Base-by-base conservation (phyloP, 2,888 invertebrate genomes). In the Euphydryas editha region DNA sequence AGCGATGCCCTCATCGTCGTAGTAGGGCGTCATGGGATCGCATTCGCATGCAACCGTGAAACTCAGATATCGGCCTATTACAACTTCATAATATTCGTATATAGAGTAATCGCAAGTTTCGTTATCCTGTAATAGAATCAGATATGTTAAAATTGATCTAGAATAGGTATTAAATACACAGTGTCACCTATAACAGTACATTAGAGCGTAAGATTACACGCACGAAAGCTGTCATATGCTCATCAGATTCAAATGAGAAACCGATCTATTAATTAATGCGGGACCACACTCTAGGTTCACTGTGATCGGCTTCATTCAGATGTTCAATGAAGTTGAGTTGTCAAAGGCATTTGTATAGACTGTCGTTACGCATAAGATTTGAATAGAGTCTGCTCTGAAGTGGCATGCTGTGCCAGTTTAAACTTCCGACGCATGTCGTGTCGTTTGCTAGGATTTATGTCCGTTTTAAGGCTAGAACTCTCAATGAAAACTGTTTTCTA, bases 371-470 rank as follows among this genome's bases (percentile, higher is more conserved):
- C 88, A 86, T 82, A 75, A 74, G 69, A 76, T 74, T 73, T 91
- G 88, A 90, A 91, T 91, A 85, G 88, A 82, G 90, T 88, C 89
- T 91, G 90, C 86, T 85, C 85, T 91, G 86, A 86, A 89, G 88
- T 85, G 72, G 68, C 67, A 70, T 67, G 70, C 65, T 71, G 69
- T 68, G 71, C 65, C 75, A 74, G 81, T 79, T 81, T 84, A 81
- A 80, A 81, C 82, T 86, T 87, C 85, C 85, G 83, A 86, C 85
- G 83, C 83, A 83, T 68, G 78, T 66, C 73, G 73, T 68, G 46
- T 55, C 68, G 68, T 67, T 64, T 62, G 65, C 61, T 59, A 37
- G 61, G 51, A 69, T 61, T 62, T 65, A 59, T 68, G 72, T 66
- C 70, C 70, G 67, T 71, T 74, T 69, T 62, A 69, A 71, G 62